Percentiles rank a stretch among this genome's conserved stretches.
phyloP scores from a whole-genome alignment of 2,888 invertebrate genomes.

The Eupithecia pulchellata region DNA sequence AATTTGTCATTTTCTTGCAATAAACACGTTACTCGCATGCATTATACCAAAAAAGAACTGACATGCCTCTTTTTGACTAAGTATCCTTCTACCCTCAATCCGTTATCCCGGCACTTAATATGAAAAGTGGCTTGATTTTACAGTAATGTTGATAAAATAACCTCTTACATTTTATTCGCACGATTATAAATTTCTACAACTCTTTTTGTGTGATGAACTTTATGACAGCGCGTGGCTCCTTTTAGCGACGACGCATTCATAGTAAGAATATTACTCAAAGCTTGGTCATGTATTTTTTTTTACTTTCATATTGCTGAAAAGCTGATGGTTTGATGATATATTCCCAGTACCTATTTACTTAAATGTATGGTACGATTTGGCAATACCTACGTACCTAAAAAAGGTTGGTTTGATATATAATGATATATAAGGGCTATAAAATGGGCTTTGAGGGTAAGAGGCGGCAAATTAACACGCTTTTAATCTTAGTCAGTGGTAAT shows the following conservation, averaged over 20 bases:
- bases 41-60: neutral
- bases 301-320: neutral
- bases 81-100: constrained; percentile 35
- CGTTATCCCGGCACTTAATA: constrained; percentile 33
- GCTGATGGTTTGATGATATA: neutral
- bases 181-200: constrained; percentile 34
- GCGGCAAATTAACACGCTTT: neutral
- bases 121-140: constrained; percentile 50
- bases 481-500: no score
- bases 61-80: neutral
- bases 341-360: neutral
- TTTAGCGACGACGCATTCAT: constrained; percentile 65
- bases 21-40: neutral
- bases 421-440: no score
- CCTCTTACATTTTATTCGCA: constrained; percentile 35
- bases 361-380: neutral
- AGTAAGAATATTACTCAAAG: constrained; percentile 59
- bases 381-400: neutral
- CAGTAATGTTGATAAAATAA: constrained; percentile 47
- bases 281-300: neutral
- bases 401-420: no score
- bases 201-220: constrained; percentile 49
- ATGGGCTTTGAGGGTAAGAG: no score
- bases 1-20: neutral
- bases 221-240: constrained; percentile 50